Percentiles rank a stretch among this genome's conserved stretches.
Conservation (phyloP, 2,113 vertebrate genomes). For the Maccullochella peelii region DNA sequence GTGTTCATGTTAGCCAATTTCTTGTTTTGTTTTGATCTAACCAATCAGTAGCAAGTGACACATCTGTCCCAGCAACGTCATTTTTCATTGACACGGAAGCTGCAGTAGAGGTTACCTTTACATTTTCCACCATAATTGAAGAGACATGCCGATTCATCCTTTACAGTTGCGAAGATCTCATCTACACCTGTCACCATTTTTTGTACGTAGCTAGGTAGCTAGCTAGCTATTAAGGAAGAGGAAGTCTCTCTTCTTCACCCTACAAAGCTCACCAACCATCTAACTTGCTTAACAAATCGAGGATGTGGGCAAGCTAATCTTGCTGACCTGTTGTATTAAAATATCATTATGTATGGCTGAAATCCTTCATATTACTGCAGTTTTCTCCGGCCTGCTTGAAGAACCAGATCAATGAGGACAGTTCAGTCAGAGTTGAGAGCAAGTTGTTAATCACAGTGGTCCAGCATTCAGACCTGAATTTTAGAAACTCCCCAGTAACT, state of each 20-base stretch:
- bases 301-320: not conserved
- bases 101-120: no score
- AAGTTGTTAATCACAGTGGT: constrained; percentile 21
- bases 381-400: not conserved
- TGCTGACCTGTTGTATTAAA: no score
- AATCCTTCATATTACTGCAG: not conserved
- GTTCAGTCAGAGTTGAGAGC: constrained; percentile 16
- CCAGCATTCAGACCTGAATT: not conserved
- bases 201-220: not conserved
- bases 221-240: not conserved
- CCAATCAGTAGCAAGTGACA: no score
- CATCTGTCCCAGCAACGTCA: no score
- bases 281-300: not conserved
- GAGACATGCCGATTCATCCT: no score
- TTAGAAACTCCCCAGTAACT: constrained; percentile 15
- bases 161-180: no score
- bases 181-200: not conserved
- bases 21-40: no score
- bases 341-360: not conserved
- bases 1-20: no score
- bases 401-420: constrained; percentile 19
- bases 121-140: no score
- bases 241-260: not conserved
- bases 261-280: not conserved
- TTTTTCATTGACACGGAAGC: no score